Evolutionary conservation across 1,140 invertebrate species (phyloP), one percentile per base, ranked within the genome.

Genomic region (Telenomus remus): DNA sequence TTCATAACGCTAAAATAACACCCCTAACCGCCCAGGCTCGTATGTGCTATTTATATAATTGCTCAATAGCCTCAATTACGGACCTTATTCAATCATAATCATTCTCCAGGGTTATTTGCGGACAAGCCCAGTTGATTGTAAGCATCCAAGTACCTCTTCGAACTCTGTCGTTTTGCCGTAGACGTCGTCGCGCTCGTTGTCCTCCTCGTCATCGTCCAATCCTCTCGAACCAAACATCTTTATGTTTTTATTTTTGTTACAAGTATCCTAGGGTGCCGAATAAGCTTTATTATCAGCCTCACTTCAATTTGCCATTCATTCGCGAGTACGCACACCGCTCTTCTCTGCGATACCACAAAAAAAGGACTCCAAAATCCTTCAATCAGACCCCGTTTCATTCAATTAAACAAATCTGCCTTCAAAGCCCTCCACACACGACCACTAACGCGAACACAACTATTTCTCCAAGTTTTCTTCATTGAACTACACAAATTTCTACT

Each of bases 51-150:
- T 88, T 86, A 87, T 87, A 85, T 88, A 88, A 88, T 88, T 87
- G 85, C 82, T 85, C 81, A 86, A 88, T 87, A 86, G 84, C 81
- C 85, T 83, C 84, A 86, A 88, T 88, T 87, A 88, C 82, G 82
- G 80, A 80, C 76, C 84, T 85, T 86, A 86, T 87, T 87, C 85
- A 87, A 85, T 86, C 84, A 86, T 85, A 87, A 86, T 87, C 84
- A 82, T 82, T 81, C 80, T 80, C 70, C 81, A 76, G 78, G 76
- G 84, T 87, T 88, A 86, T 87, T 88, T 87, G 83, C 85, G 83
- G 85, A 87, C 86, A 86, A 87, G 82, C 84, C 86, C 80, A 83
- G 84, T 82, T 88, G 86, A 88, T 88, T 88, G 82, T 86, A 83
- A 85, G 82, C 82, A 82, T 80, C 83, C 77, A 79, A 80, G 70